Percentiles rank a stretch among this genome's conserved stretches.
These are phyloP conservation scores for Narcine bancroftii DNA, from an alignment of 2,113 vertebrate genomes.

Conservation along the genomic window DNA sequence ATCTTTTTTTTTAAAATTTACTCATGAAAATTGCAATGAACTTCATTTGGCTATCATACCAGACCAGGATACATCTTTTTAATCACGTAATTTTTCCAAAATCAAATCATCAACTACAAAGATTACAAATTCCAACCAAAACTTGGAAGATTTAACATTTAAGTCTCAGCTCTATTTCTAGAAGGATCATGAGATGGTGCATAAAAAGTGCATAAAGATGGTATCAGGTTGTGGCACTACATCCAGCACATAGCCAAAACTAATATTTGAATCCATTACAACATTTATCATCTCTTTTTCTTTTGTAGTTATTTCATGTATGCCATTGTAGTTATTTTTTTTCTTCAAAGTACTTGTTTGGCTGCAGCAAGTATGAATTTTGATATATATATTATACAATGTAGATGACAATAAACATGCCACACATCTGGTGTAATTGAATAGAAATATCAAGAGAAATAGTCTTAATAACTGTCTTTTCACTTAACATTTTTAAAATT, in stretches of 20 bases:
- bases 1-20: neutral
- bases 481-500: neutral
- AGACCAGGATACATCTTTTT: neutral
- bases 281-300: too few species aligned
- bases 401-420: too few species aligned
- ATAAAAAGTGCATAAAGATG: neutral
- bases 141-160: neutral
- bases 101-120: neutral
- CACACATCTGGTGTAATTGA: neutral
- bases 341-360: too few species aligned
- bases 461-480: neutral
- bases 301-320: too few species aligned
- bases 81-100: neutral
- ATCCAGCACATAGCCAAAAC: neutral
- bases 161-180: neutral
- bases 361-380: too few species aligned
- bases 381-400: too few species aligned
- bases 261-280: neutral
- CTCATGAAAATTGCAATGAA: neutral
- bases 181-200: neutral
- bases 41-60: neutral
- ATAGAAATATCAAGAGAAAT: neutral
- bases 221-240: neutral
- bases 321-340: too few species aligned
- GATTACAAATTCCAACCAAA: neutral